phyloP scores from a whole-genome alignment of 1,140 invertebrate genomes.

The Uloborus diversus region DNA sequence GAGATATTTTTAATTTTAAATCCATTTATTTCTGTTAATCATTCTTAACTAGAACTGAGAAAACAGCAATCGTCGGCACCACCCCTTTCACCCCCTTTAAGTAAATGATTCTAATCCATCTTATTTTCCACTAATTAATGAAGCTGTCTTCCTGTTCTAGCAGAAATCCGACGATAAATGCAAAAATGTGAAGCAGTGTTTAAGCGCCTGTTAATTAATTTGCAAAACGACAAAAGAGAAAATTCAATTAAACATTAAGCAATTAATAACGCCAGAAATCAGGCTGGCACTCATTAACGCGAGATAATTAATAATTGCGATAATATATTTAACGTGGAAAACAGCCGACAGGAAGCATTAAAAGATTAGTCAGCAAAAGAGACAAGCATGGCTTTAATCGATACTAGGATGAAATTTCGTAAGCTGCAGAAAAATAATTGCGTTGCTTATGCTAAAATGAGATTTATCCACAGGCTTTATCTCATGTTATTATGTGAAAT shows the following conservation, averaged over 20 bases:
- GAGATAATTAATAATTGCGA: conserved; percentile 46
- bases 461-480: no score
- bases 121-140: conserved; percentile 49
- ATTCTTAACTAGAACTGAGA: background rate
- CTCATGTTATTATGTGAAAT: no score
- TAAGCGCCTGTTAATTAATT: conserved; percentile 38
- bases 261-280: conserved; percentile 46
- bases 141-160: conserved; percentile 13
- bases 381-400: no score
- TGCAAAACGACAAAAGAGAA: conserved; percentile 30
- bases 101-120: conserved; percentile 24
- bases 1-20: no score
- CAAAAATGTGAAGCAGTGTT: conserved; percentile 30
- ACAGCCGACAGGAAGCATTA: background rate
- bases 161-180: background rate
- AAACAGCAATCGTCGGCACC: background rate
- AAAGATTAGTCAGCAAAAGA: no score
- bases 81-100: no score
- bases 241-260: conserved; percentile 43
- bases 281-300: conserved; percentile 27
- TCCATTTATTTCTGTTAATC: background rate
- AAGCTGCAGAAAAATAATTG: no score
- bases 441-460: no score
- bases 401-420: no score
- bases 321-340: conserved; percentile 29